These are phyloP conservation scores for Ormyrus labotus DNA, from an alignment of 2,888 invertebrate species.

Conservation along the genomic window DNA sequence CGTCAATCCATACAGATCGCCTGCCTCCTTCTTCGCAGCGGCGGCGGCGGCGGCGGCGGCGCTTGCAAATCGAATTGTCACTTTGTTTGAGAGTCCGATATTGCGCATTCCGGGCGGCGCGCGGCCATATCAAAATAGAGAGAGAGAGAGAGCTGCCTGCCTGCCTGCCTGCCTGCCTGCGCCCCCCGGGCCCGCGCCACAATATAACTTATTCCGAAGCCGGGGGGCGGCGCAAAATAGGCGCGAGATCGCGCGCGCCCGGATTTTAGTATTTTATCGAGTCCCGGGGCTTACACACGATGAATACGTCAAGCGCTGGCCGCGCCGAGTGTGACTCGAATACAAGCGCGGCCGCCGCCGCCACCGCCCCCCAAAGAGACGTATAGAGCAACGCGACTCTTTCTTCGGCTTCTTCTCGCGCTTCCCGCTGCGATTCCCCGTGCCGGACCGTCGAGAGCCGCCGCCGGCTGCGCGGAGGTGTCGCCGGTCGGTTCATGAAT, in stretches of 20 bases:
- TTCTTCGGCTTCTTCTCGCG: constrained; percentile 6
- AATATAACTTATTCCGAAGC: constrained; percentile 73
- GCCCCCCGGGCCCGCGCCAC: constrained; percentile 63
- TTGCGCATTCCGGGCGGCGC: constrained; percentile 70
- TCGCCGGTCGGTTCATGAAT: too few species aligned
- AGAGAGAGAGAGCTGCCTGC: too few species aligned
- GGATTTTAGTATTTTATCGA: constrained; percentile 73
- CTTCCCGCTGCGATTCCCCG: background rate
- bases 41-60: too few species aligned
- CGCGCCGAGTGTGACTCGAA: constrained; percentile 71
- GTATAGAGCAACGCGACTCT: too few species aligned
- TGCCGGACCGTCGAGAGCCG: background rate
- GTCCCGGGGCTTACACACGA: constrained; percentile 72
- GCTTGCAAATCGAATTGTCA: constrained; percentile 67
- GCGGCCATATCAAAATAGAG: constrained; percentile 73
- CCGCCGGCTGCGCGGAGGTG: too few species aligned
- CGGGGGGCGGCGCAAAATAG: constrained; percentile 68
- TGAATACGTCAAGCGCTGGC: constrained; percentile 71
- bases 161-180: background rate
- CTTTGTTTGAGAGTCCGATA: constrained; percentile 68
- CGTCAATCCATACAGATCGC: constrained; percentile 59
- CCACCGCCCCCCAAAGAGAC: too few species aligned
- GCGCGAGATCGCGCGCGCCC: constrained; percentile 19
- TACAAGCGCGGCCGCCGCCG: constrained; percentile 59
- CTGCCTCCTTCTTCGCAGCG: constrained; percentile 49